phyloP scores from a whole-genome alignment of 2,113 vertebrate species.

The Protomyctophum bolini region DNA sequence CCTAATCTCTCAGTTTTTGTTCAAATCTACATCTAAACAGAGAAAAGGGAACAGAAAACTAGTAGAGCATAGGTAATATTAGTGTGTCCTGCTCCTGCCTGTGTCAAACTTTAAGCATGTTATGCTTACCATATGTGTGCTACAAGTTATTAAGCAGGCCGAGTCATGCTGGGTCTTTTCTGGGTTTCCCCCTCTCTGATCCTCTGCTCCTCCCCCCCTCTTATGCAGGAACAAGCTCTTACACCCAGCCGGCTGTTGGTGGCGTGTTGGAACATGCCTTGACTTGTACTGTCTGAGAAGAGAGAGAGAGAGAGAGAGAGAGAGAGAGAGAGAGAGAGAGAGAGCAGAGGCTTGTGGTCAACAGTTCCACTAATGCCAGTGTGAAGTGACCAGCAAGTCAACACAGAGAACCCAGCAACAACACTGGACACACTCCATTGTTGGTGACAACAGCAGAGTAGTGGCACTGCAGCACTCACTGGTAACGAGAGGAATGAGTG shows the following conservation, averaged over 20 bases:
- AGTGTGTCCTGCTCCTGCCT: too few species aligned
- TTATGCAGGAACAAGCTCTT: conserved; percentile 61
- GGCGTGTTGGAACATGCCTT: conserved; percentile 80
- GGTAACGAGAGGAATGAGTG: background rate
- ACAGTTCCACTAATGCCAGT: conserved; percentile 30
- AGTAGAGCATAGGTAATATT: background rate
- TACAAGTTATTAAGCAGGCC: conserved; percentile 52
- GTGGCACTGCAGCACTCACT: background rate
- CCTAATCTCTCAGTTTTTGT: conserved; percentile 1
- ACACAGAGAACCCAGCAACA: conserved; percentile 10
- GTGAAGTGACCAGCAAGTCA: conserved; percentile 43
- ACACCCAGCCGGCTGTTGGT: conserved; percentile 62
- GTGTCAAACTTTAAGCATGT: conserved; percentile 15
- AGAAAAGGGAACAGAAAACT: background rate
- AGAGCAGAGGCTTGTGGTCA: conserved; percentile 46
- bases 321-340: background rate
- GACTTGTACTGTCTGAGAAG: conserved; percentile 71
- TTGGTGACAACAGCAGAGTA: conserved; percentile 13
- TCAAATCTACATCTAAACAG: conserved; percentile 12
- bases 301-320: background rate
- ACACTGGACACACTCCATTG: conserved; percentile 22
- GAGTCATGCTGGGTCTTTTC: conserved; percentile 69
- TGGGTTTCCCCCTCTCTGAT: conserved; percentile 67
- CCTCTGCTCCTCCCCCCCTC: conserved; percentile 70
- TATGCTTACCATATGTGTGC: conserved; percentile 35